phyloP scores from a whole-genome alignment of 2,888 invertebrate genomes.

The Euplexia lucipara region DNA sequence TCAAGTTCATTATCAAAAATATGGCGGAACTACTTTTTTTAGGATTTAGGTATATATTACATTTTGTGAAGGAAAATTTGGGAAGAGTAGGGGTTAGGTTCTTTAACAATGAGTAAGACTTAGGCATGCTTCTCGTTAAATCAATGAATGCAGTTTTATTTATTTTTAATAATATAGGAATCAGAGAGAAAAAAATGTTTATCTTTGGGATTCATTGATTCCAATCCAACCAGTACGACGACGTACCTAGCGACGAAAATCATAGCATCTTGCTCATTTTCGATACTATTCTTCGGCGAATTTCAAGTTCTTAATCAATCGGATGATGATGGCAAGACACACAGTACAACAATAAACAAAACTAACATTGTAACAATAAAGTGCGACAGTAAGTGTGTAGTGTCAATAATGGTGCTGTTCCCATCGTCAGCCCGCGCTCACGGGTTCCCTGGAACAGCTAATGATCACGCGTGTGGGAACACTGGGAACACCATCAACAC shows the following conservation, averaged over 20 bases:
- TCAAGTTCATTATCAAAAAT: neutral
- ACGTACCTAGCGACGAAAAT: neutral
- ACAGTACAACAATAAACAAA: constrained; percentile 32
- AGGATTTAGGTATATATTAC: neutral
- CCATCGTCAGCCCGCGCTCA: constrained; percentile 71
- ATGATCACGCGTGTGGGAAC: constrained; percentile 84
- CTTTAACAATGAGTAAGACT: too few species aligned
- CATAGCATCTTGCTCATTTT: neutral
- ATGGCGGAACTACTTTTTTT: neutral
- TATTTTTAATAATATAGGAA: too few species aligned
- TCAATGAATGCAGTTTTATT: too few species aligned
- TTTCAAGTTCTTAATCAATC: constrained; percentile 25
- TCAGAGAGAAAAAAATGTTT: too few species aligned
- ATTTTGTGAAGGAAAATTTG: neutral
- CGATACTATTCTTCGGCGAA: constrained; percentile 1
- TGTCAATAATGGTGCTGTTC: constrained; percentile 77
- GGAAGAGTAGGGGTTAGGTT: neutral
- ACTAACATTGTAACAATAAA: constrained; percentile 48
- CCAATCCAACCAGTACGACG: too few species aligned
- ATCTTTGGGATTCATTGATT: too few species aligned
- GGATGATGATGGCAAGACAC: too few species aligned
- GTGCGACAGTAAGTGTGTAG: constrained; percentile 60
- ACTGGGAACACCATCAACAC: constrained; percentile 74
- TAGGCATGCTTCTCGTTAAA: too few species aligned
- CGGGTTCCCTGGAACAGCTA: constrained; percentile 82